Evolutionary conservation across 2,888 invertebrate genomes (phyloP).

Genomic region (Eupithecia subumbrata): DNA sequence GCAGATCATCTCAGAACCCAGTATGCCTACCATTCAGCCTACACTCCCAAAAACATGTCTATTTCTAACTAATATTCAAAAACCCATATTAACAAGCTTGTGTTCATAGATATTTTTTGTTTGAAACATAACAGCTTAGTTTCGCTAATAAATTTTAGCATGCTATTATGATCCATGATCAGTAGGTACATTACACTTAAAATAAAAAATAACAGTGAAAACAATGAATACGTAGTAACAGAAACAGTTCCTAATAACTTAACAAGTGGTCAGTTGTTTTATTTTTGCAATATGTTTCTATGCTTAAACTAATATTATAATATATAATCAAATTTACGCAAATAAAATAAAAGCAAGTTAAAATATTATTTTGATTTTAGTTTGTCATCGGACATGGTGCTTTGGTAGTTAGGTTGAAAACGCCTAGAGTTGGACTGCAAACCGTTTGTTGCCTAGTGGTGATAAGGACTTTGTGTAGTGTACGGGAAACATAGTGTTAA

Average conservation of each 20-base stretch:
- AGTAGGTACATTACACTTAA: background rate
- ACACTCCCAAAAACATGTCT: slow-evolving; percentile 30
- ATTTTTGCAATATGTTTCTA: background rate
- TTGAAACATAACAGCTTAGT: background rate
- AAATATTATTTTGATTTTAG: slow-evolving; percentile 34
- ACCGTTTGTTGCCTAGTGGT: slow-evolving; percentile 44
- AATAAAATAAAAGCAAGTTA: background rate
- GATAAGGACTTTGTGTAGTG: slow-evolving; percentile 32
- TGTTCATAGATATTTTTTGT: background rate
- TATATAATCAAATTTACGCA: background rate
- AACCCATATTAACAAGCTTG: background rate
- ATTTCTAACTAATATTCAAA: slow-evolving; percentile 23
- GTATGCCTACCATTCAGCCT: background rate
- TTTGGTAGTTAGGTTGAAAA: slow-evolving; percentile 51
- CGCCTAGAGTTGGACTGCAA: slow-evolving; percentile 55
- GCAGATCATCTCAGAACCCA: slow-evolving; percentile 1
- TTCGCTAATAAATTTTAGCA: background rate
- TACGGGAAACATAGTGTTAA: background rate
- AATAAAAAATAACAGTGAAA: background rate
- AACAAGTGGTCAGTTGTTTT: background rate
- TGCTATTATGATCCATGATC: background rate
- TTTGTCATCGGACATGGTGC: slow-evolving; percentile 53
- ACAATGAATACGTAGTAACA: background rate
- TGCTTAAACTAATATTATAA: background rate
- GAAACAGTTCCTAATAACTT: background rate